phyloP scores from a whole-genome alignment of 2,113 vertebrate species.

The Mus pahari region DNA sequence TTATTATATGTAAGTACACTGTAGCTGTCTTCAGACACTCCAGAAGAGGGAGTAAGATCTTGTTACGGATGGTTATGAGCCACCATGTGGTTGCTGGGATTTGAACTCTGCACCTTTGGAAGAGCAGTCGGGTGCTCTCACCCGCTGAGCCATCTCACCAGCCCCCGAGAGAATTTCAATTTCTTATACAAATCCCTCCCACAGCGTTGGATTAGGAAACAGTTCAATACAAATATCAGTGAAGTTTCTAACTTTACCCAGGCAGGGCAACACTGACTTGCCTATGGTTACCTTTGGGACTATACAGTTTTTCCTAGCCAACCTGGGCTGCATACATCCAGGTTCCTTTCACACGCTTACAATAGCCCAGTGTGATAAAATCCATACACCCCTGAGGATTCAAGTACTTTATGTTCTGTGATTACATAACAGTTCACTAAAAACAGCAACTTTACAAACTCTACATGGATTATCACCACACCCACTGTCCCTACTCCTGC shows the following conservation, averaged over 20 bases:
- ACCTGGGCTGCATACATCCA: background rate
- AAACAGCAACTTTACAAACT: background rate
- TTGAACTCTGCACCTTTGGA: too few species aligned
- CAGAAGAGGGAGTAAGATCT: too few species aligned
- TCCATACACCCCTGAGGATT: background rate
- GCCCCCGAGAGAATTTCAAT: background rate
- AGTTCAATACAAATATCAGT: background rate
- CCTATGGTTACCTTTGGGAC: constrained; percentile 3
- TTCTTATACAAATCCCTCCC: background rate
- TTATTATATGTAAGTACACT: too few species aligned
- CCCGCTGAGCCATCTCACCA: too few species aligned
- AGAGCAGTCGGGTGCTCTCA: too few species aligned
- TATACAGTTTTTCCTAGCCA: background rate
- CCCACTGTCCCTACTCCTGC: background rate
- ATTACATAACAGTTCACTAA: constrained; percentile 28
- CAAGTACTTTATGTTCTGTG: constrained; percentile 19
- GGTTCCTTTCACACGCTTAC: constrained; percentile 16
- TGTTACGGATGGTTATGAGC: too few species aligned
- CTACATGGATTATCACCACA: background rate
- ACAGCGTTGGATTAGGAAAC: background rate
- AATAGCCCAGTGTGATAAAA: background rate
- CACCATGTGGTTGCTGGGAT: too few species aligned
- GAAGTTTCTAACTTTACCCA: background rate
- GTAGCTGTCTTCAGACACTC: too few species aligned
- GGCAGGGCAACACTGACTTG: background rate